These are phyloP conservation scores for Lepus townsendii DNA, from an alignment of 2,797 vertebrate species.

Conservation along the genomic window DNA sequence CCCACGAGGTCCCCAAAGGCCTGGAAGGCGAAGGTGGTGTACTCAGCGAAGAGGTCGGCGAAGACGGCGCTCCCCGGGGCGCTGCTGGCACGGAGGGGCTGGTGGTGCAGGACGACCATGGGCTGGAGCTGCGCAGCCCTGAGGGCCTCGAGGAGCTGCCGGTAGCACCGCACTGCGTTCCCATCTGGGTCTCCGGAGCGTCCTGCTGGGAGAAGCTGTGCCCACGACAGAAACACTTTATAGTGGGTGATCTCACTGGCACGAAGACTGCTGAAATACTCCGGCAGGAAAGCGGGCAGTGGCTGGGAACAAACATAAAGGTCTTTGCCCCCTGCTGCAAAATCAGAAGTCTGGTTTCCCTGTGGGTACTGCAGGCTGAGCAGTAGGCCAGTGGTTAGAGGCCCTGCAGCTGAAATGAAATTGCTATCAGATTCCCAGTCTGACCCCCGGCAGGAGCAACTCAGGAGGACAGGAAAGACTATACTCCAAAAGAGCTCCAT, in stretches of 20 bases:
- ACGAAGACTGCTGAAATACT: constrained; percentile 87
- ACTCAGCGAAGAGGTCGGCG: constrained; percentile 88
- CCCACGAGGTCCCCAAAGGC: constrained; percentile 90
- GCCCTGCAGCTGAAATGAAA: constrained; percentile 90
- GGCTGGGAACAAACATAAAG: constrained; percentile 85
- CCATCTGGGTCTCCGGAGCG: constrained; percentile 74
- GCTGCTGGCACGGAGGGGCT: constrained; percentile 79
- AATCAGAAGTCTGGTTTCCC: constrained; percentile 11
- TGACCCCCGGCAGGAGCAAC: constrained; percentile 70
- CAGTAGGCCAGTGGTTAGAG: constrained; percentile 84
- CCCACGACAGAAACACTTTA: constrained; percentile 91
- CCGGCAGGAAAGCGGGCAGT: constrained; percentile 78
- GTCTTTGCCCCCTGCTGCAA: neutral
- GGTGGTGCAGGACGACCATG: constrained; percentile 90
- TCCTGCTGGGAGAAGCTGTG: constrained; percentile 88
- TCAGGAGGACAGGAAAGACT: constrained; percentile 71
- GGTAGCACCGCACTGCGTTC: constrained; percentile 89
- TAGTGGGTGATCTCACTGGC: constrained; percentile 90
- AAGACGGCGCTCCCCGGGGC: constrained; percentile 71
- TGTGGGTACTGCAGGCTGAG: neutral
- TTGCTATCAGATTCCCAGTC: constrained; percentile 33
- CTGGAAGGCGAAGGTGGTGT: constrained; percentile 91
- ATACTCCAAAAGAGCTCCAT: constrained; percentile 84
- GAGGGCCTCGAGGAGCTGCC: constrained; percentile 89
- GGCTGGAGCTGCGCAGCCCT: constrained; percentile 88